Evolutionary conservation across 2,797 vertebrate genomes (phyloP).

Genomic region (Aulostomus chinensis): DNA sequence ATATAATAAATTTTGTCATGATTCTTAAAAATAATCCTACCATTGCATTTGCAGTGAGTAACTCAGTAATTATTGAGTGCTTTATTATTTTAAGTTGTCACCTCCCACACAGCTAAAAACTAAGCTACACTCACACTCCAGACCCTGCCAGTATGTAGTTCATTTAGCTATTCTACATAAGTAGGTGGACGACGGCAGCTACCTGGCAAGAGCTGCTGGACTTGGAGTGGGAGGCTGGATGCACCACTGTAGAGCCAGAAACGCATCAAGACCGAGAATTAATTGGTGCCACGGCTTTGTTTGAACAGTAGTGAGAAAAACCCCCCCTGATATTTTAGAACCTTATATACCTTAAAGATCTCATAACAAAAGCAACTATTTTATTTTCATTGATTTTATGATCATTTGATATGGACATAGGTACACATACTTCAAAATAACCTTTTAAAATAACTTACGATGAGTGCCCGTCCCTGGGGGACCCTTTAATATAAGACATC

Average conservation of each 20-base stretch:
- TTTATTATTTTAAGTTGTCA: constrained; percentile 47
- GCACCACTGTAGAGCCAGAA: constrained; percentile 18
- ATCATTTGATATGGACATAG: too few relatives aligned
- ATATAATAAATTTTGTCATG: background rate
- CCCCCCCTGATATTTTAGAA: too few relatives aligned
- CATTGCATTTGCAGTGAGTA: constrained; percentile 9
- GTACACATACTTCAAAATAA: too few relatives aligned
- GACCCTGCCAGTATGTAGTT: constrained; percentile 27
- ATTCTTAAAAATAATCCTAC: constrained; percentile 8
- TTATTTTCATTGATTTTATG: too few relatives aligned
- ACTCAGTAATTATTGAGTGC: constrained; percentile 22
- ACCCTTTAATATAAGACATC: too few relatives aligned
- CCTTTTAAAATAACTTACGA: too few relatives aligned
- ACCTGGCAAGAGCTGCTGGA: constrained; percentile 48
- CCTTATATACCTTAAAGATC: too few relatives aligned
- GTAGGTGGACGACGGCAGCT: constrained; percentile 53
- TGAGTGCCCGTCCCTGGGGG: background rate
- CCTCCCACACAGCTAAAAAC: constrained; percentile 63
- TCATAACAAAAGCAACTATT: too few relatives aligned
- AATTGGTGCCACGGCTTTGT: constrained; percentile 11
- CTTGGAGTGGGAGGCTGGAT: constrained; percentile 50
- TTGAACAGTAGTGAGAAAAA: constrained; percentile 5
- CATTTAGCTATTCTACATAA: constrained; percentile 33
- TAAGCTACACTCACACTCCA: constrained; percentile 27
- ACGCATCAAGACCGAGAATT: constrained; percentile 25